A percentile compares a stretch with the other conserved stretches of the same genome.
Evolutionary conservation across 2,888 invertebrate species (phyloP).

Genomic region (Eilema griseolum): DNA sequence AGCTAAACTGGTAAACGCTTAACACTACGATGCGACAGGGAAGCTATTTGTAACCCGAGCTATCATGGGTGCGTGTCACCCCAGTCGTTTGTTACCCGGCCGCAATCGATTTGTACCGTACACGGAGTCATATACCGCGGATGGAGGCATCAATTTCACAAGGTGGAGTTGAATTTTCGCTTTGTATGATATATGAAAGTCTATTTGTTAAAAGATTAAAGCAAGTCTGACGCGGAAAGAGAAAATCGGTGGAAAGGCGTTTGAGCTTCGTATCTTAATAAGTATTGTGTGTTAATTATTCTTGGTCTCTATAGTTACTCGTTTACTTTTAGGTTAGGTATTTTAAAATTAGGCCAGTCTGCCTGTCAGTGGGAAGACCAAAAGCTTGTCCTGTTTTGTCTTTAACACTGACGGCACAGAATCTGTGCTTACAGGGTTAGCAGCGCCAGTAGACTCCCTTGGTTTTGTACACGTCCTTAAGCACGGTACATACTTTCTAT

Average conservation of each 20-base stretch:
- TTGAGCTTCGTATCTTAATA: neutral
- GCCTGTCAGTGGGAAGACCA: too few relatives aligned
- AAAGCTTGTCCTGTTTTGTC: too few relatives aligned
- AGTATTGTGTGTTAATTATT: too few relatives aligned
- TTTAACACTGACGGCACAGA: too few relatives aligned
- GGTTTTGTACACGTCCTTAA: too few relatives aligned
- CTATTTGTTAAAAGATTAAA: neutral
- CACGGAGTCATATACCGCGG: conserved; percentile 54
- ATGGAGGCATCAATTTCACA: conserved; percentile 38
- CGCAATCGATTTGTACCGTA: conserved; percentile 57
- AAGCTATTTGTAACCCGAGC: conserved; percentile 42
- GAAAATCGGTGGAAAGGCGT: neutral
- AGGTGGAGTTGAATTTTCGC: neutral
- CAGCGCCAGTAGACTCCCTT: too few relatives aligned
- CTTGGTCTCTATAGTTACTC: too few relatives aligned
- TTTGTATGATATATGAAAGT: neutral
- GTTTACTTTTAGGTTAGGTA: too few relatives aligned
- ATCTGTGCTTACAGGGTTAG: too few relatives aligned
- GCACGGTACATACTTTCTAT: too few relatives aligned
- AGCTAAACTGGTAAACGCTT: conserved; percentile 22
- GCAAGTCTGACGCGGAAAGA: neutral
- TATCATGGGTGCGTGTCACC: conserved; percentile 35
- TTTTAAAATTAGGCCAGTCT: too few relatives aligned
- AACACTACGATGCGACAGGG: conserved; percentile 24
- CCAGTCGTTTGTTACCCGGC: conserved; percentile 52